Evolutionary conservation across 2,113 vertebrate species (phyloP).

Genomic region (Chloropsis hardwickii): DNA sequence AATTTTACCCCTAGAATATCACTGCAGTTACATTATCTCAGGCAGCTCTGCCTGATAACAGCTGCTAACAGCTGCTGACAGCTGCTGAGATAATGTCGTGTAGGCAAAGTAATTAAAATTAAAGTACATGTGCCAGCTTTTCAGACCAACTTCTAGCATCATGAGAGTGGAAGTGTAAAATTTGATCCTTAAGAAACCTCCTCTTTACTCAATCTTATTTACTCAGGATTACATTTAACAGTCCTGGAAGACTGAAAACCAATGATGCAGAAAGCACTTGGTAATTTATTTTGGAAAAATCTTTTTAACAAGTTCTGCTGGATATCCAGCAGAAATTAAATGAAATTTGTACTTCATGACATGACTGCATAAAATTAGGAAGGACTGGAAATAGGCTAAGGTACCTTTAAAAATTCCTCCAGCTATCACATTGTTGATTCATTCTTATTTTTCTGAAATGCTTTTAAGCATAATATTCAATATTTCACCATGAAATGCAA

Average conservation of each 20-base stretch:
- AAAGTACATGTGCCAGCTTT: not conserved
- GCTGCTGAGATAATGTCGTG: not conserved
- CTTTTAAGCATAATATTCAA: not conserved
- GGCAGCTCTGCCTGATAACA: not conserved
- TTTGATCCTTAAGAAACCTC: not conserved
- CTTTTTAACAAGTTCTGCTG: not conserved
- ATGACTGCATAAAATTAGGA: not conserved
- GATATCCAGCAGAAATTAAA: not conserved
- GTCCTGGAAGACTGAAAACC: constrained; percentile 75
- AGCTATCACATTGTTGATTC: not conserved
- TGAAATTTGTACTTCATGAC: not conserved
- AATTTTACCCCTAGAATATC: not conserved
- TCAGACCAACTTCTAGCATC: not conserved
- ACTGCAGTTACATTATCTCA: not conserved
- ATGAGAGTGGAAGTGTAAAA: not conserved
- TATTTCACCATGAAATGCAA: not conserved
- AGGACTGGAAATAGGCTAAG: not conserved
- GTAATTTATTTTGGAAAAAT: constrained; percentile 66
- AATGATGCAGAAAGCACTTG: constrained; percentile 76
- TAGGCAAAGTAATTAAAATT: not conserved
- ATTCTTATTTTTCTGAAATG: not conserved
- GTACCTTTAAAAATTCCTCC: not conserved
- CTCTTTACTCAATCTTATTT: not conserved
- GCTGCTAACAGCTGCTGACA: not conserved
- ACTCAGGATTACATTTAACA: constrained; percentile 48